Evolutionary conservation across 2,888 invertebrate species (phyloP).

Genomic region (Nematopogon swammerdamellus): DNA sequence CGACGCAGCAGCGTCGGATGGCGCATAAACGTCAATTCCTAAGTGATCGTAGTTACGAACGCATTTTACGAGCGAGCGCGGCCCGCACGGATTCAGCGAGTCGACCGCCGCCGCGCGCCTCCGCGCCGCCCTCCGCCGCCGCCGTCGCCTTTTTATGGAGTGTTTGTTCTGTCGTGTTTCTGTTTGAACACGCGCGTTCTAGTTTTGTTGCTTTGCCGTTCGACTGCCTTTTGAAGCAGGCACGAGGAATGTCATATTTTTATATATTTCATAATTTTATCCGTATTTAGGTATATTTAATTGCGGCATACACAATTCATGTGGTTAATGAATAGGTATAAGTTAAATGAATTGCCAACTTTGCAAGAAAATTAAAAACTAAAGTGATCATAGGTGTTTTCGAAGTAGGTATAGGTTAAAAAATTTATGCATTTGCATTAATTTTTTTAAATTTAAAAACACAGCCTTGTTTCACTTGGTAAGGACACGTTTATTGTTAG

Average conservation of each 20-base stretch:
- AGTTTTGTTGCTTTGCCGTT: not conserved
- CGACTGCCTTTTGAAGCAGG: not conserved
- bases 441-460: too few species aligned
- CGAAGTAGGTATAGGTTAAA: too few species aligned
- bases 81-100: slow-evolving; percentile 3
- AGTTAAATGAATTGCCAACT: too few species aligned
- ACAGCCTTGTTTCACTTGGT: too few species aligned
- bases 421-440: too few species aligned
- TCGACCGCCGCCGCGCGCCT: not conserved
- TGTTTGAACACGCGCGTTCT: not conserved
- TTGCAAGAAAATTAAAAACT: too few species aligned
- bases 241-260: not conserved
- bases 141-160: not conserved
- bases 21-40: slow-evolving; percentile 35
- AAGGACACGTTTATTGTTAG: too few species aligned
- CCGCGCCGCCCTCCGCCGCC: too few species aligned
- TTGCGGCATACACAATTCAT: too few species aligned
- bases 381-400: too few species aligned
- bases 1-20: slow-evolving; percentile 1
- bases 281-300: too few species aligned
- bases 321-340: too few species aligned
- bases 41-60: slow-evolving; percentile 18
- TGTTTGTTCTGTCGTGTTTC: not conserved
- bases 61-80: slow-evolving; percentile 12
- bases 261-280: not conserved